Evolutionary conservation across 2,113 vertebrate genomes (phyloP), one percentile per base, ranked within the genome.

Genomic region (Sturnus vulgaris): DNA sequence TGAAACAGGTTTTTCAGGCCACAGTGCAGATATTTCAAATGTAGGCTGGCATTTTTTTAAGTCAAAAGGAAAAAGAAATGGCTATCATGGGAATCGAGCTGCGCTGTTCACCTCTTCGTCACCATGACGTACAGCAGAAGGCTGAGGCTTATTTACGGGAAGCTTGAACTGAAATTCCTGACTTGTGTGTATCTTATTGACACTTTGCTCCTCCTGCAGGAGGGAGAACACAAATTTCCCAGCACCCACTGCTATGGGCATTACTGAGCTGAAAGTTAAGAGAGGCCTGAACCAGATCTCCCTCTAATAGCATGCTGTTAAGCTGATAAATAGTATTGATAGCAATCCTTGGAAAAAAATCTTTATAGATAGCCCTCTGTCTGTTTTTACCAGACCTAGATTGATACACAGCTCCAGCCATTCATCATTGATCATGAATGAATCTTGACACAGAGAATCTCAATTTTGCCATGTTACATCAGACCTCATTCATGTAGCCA

Each of bases 61-160:
- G 64, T 73, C 60, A 83, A 92, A 82, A 79, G 57, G 39, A 92
- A 78, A 82, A 88, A 93, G 52, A 94, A 68, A 85, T 50, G 77
- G 50, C 65, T 85, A 10, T 88, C 5, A 1, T 22, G 31, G 63
- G 27, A 87, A 88, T 79, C 3, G 10, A 76, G 55, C 78, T 60
- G 35, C 47, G 65, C 49, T 40, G 21, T 40, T 78, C 1, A 1
- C 52, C 44, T 85, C 63, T 93, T 82, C 49, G 90, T 96, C 85
- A 93, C 75, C 17, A 37, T 90, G 88, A 92, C 86, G 86, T 69
- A 65, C 88, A 76, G 66, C 55, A 86, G 72, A 72, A 79, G 55
- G 35, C 88, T 82, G 78, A 76, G 73, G 11, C 69, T 82, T 70
- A 82, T 94, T 93, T 95, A 92, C n/a, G 16, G 73, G 71, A 71